phyloP scores from a whole-genome alignment of 2,888 invertebrate genomes.

The Apantesis nais region DNA sequence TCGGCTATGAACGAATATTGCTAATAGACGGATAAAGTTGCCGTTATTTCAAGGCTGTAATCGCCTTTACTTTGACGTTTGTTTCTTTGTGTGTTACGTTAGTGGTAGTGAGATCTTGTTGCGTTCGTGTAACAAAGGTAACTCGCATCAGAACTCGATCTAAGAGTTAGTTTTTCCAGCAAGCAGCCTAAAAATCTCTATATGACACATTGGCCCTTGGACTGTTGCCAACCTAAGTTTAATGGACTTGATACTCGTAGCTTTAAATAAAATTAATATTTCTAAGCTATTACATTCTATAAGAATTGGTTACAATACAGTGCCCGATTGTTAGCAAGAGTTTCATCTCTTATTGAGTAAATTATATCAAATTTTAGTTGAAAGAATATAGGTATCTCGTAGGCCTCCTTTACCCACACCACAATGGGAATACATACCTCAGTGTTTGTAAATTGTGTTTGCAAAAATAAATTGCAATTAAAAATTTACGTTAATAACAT shows the following conservation, averaged over 20 bases:
- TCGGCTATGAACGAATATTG: slow-evolving; percentile 45
- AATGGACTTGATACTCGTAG: background rate
- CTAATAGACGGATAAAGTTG: slow-evolving; percentile 48
- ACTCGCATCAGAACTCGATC: background rate
- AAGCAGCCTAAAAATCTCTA: background rate
- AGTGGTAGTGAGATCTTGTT: background rate
- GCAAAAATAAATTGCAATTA: background rate
- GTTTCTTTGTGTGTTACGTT: slow-evolving; percentile 14
- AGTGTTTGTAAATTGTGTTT: background rate
- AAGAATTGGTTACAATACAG: background rate
- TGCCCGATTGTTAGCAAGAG: too few relatives aligned
- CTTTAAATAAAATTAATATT: background rate
- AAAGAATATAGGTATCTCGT: background rate
- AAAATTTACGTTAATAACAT: background rate
- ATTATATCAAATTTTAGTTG: background rate
- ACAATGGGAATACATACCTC: too few relatives aligned
- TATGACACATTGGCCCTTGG: background rate
- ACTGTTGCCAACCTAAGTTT: background rate
- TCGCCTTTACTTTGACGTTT: slow-evolving; percentile 40
- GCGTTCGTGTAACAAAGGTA: slow-evolving; percentile 12
- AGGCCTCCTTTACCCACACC: too few relatives aligned
- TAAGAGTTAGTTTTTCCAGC: background rate
- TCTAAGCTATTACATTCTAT: background rate
- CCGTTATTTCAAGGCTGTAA: slow-evolving; percentile 43
- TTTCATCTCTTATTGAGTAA: background rate